Base-by-base conservation (phyloP, 2,888 invertebrate genomes). In the Scelioninae gen. 2 region DNA sequence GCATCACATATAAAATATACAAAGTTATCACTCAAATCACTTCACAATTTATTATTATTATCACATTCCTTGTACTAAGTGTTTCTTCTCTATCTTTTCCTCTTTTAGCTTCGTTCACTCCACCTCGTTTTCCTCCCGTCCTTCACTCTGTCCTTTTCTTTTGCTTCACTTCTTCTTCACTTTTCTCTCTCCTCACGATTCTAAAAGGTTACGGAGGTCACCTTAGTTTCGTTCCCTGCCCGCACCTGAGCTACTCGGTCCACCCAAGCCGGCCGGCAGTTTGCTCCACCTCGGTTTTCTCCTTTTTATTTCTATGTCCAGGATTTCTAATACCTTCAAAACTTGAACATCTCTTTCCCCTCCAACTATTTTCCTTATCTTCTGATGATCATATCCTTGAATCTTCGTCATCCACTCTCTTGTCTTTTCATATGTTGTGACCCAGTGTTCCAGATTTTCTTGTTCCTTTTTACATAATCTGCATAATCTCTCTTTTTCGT, bases 181-280 rank as follows among this genome's bases (percentile, higher is more conserved):
- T n/a, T n/a, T n/a, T n/a, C n/a, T n/a, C n/a, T n/a, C n/a, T n/a
- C n/a, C n/a, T n/a, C n/a, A n/a, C n/a, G n/a, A n/a, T n/a, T 10
- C 35, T 35, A 11, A 35, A n/a, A 11, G n/a, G 4, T 35, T 35
- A n/a, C 35, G 2, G 35, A 3, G 2, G 35, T 11, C 35, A 35
- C 1, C 35, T 4, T 10, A 1, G 35, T 1, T 11, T 10, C 11
- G n/a, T 3, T 35, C 11, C 35, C 35, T 11, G 7, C 11, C 35
- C 11, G 35, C 35, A 35, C n/a, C 35, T 11, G 11, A 10, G 35
- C 3, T 35, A 35, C 35, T 35, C n/a, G 35, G 35, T 35, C 35
- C 35, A 35, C 35, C 35, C 11, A 11, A n/a, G n/a, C n/a, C n/a
- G 35, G 35, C 35, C 35, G n/a, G 1, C 35, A 35, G 35, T 4